Percentiles rank a stretch among this genome's conserved stretches.
phyloP scores from a whole-genome alignment of 2,888 invertebrate species.

The Pyralis farinalis region DNA sequence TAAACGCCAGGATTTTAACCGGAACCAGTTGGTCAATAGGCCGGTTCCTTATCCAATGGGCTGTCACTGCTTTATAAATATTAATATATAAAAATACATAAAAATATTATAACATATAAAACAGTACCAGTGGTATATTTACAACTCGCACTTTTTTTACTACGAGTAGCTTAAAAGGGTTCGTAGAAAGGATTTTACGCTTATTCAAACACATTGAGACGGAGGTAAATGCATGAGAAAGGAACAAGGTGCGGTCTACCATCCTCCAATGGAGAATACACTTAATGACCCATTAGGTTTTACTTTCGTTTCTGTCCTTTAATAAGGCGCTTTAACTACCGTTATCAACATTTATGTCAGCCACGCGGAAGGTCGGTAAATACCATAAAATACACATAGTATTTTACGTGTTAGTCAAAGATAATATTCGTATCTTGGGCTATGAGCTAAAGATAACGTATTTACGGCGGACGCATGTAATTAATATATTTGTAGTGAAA shows the following conservation, averaged over 20 bases:
- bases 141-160: constrained; percentile 35
- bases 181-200: constrained; percentile 43
- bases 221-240: constrained; percentile 57
- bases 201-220: constrained; percentile 42
- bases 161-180: constrained; percentile 48
- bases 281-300: constrained; percentile 57
- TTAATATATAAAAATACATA: no score
- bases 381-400: constrained; percentile 30
- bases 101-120: no score
- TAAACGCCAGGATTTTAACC: no score
- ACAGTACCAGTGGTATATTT: not conserved
- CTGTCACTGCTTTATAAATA: no score
- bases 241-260: constrained; percentile 51
- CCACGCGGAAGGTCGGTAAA: constrained; percentile 32
- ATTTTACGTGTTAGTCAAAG: constrained; percentile 42
- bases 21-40: no score
- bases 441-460: constrained; percentile 18
- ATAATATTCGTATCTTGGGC: constrained; percentile 26
- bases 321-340: constrained; percentile 49
- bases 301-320: constrained; percentile 47
- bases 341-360: constrained; percentile 56
- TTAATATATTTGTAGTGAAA: no score
- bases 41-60: no score
- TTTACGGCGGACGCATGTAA: no score
- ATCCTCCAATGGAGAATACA: constrained; percentile 43